A percentile compares a stretch with the other conserved stretches of the same genome.
Conservation (phyloP, 2,113 vertebrate species). For the Falco punctatus region DNA sequence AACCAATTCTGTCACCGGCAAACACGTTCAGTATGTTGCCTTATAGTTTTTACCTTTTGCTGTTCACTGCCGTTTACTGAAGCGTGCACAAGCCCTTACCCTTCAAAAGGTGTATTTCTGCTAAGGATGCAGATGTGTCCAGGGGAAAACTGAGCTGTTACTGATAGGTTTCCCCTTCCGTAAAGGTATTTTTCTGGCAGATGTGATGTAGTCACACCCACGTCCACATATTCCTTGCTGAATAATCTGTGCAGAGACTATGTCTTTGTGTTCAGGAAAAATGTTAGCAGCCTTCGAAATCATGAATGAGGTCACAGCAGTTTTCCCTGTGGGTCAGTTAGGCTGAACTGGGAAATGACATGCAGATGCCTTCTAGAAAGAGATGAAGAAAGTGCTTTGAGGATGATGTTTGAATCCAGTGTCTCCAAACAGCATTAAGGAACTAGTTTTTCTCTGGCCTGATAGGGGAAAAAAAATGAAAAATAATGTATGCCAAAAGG, state of each 20-base stretch:
- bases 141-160: neutral
- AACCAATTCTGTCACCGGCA: neutral
- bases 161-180: neutral
- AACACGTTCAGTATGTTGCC: neutral
- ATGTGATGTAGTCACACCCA: neutral
- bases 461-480: neutral
- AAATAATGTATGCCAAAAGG: neutral
- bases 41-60: neutral
- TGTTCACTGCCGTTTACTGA: neutral
- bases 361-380: neutral
- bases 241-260: neutral
- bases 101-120: neutral
- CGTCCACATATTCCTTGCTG: neutral
- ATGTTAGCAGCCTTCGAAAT: neutral
- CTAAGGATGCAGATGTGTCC: neutral
- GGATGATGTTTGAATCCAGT: neutral
- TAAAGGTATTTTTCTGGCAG: neutral
- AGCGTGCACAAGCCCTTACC: neutral
- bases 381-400: neutral
- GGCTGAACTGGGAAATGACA: neutral
- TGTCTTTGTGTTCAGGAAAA: neutral
- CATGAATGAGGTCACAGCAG: neutral
- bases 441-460: neutral
- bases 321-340: neutral
- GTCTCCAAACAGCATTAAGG: neutral